phyloP scores from a whole-genome alignment of 2,888 invertebrate species.

The Hetaerina titia region DNA sequence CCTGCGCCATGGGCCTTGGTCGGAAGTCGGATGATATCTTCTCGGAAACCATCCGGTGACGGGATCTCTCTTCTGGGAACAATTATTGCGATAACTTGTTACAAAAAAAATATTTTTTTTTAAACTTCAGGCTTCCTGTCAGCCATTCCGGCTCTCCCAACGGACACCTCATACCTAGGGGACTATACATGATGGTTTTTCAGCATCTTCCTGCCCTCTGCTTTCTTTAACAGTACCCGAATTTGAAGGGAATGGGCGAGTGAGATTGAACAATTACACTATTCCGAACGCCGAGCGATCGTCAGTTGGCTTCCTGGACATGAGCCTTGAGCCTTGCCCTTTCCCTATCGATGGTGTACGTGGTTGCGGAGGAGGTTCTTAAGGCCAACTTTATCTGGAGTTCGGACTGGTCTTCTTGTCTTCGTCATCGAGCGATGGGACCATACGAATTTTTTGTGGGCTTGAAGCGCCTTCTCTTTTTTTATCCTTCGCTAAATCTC shows the following conservation, averaged over 20 bases:
- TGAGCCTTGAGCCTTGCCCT: not conserved
- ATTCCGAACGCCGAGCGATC: not conserved
- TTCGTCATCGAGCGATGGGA: not conserved
- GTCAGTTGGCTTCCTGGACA: not conserved
- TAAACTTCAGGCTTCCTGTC: not conserved
- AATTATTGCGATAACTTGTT: not conserved
- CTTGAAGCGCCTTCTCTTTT: not conserved
- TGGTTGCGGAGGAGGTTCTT: not conserved
- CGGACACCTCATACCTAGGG: not conserved
- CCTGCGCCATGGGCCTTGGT: not conserved
- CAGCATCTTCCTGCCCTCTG: not conserved
- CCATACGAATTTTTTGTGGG: not conserved
- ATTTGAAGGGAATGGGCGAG: not conserved
- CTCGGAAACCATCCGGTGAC: slow-evolving; percentile 27
- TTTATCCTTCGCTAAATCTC: not conserved
- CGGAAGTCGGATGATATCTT: slow-evolving; percentile 10
- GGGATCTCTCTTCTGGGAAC: slow-evolving; percentile 32
- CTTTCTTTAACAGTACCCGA: not conserved
- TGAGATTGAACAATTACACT: not conserved
- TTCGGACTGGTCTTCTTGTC: not conserved
- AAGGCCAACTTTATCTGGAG: not conserved
- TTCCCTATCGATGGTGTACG: not conserved
- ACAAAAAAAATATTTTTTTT: not conserved
- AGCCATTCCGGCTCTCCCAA: not conserved
- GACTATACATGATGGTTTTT: not conserved